Evolutionary conservation across 2,113 vertebrate species (phyloP).

Genomic region (Varanus salvator): DNA sequence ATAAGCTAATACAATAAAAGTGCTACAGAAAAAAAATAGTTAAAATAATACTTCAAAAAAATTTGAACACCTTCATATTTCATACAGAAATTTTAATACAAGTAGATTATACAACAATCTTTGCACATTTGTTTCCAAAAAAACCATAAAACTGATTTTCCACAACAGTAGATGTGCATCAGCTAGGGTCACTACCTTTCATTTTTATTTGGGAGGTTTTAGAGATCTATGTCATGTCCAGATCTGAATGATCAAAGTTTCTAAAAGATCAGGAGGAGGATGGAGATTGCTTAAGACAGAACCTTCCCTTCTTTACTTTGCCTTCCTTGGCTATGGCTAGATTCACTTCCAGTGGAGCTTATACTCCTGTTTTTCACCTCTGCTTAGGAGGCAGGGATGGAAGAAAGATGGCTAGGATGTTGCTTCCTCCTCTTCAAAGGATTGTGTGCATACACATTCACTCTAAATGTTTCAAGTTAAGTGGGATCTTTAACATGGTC

Average conservation of each 20-base stretch:
- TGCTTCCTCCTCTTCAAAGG: not conserved
- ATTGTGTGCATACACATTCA: not conserved
- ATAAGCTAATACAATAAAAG: not conserved
- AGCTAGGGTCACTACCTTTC: not conserved
- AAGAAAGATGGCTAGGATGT: not conserved
- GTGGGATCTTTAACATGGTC: not conserved
- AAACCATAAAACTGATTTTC: conserved; percentile 40
- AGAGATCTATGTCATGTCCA: not conserved
- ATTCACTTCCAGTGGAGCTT: not conserved
- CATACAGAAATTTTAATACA: conserved; percentile 1
- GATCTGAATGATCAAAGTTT: not conserved
- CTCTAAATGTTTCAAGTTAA: not conserved
- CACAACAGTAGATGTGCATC: conserved; percentile 44
- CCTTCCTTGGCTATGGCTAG: not conserved
- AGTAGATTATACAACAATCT: conserved; percentile 27
- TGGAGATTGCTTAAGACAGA: not conserved
- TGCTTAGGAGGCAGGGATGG: not conserved
- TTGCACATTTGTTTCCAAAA: conserved; percentile 53
- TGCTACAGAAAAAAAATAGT: not conserved
- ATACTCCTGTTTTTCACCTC: not conserved
- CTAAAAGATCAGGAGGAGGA: not conserved
- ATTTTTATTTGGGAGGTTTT: not conserved
- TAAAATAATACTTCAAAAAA: not conserved
- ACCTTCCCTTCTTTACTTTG: not conserved
- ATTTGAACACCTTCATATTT: conserved; percentile 32